phyloP scores from a whole-genome alignment of 2,888 invertebrate species.

The Nomada ruficornis region DNA sequence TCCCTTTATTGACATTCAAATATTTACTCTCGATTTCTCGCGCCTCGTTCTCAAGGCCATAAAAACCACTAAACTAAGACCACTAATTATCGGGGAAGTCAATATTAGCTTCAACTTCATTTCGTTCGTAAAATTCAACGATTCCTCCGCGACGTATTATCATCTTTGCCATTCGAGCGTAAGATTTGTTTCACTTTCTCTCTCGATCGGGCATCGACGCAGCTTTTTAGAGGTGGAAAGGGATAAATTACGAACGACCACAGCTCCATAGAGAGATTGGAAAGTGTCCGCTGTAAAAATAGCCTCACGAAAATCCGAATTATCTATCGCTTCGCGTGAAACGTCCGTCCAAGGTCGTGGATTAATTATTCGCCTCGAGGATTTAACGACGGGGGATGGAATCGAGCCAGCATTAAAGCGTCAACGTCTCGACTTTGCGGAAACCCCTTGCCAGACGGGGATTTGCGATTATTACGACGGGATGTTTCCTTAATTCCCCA shows the following conservation, averaged over 20 bases:
- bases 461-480: constrained; percentile 61
- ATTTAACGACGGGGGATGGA: constrained; percentile 54
- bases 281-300: constrained; percentile 44
- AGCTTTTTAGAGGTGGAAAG: constrained; percentile 9
- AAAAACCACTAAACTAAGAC: neutral
- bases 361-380: constrained; percentile 63
- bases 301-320: constrained; percentile 42
- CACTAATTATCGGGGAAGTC: neutral
- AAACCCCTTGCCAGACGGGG: constrained; percentile 28
- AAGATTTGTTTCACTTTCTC: constrained; percentile 38
- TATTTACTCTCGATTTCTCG: constrained; percentile 6
- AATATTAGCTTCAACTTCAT: neutral
- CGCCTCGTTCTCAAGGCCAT: neutral
- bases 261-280: constrained; percentile 16
- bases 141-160: neutral
- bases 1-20: neutral
- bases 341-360: constrained; percentile 49
- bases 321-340: constrained; percentile 14
- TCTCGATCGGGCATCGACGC: neutral
- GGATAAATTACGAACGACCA: constrained; percentile 9
- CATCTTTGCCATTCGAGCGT: constrained; percentile 1
- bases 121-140: neutral
- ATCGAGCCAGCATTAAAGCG: constrained; percentile 48
- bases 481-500: constrained; percentile 46
- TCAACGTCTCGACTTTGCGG: constrained; percentile 29